A percentile compares a stretch with the other conserved stretches of the same genome.
phyloP scores from a whole-genome alignment of 2,888 invertebrate species.

The Dolomedes plantarius region DNA sequence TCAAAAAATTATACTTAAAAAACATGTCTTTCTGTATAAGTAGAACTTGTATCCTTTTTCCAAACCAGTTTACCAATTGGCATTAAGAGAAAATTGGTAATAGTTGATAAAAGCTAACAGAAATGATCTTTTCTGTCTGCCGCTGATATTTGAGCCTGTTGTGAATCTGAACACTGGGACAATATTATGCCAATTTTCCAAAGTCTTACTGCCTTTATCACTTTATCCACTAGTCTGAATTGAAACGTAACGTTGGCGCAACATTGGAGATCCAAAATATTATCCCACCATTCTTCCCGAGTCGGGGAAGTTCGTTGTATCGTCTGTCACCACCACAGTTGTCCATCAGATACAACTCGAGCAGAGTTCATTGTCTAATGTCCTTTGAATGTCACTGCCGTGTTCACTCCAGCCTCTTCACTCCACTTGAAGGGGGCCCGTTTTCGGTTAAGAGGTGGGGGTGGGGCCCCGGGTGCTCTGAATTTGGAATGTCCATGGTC shows the following conservation, averaged over 20 bases:
- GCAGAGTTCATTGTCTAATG: neutral
- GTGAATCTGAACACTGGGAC: too few species aligned
- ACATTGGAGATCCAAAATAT: neutral
- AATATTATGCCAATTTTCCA: too few species aligned
- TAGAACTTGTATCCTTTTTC: too few species aligned
- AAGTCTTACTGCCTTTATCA: neutral
- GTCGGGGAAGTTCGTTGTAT: neutral
- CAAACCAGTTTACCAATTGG: too few species aligned
- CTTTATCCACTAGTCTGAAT: neutral
- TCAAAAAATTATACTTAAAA: too few species aligned
- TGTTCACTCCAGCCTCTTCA: slow-evolving; percentile 26
- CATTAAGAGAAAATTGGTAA: too few species aligned
- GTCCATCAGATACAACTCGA: neutral
- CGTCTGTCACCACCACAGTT: neutral
- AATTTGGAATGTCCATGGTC: slow-evolving; percentile 50
- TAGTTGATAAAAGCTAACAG: too few species aligned
- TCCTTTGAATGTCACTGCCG: slow-evolving; percentile 19
- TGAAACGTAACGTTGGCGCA: neutral
- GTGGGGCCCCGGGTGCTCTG: slow-evolving; percentile 22
- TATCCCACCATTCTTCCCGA: neutral
- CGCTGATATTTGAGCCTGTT: too few species aligned
- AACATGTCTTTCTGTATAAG: too few species aligned
- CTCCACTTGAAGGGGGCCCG: slow-evolving; percentile 33
- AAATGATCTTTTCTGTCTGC: too few species aligned
- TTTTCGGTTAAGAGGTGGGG: slow-evolving; percentile 23